Conservation (phyloP, 2,797 vertebrate genomes). For the Eulemur mongoz region DNA sequence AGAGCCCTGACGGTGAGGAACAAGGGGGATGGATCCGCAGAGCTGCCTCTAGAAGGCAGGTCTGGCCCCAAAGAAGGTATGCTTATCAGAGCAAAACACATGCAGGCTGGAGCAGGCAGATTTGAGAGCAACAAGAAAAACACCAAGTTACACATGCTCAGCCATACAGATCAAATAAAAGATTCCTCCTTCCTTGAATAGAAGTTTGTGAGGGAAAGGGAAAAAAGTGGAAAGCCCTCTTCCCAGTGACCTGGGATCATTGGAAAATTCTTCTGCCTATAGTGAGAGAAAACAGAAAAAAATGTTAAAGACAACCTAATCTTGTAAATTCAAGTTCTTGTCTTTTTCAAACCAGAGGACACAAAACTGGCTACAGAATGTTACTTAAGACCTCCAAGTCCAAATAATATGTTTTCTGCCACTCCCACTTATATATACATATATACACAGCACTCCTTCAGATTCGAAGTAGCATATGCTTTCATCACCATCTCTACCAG, state of each 20-base stretch:
- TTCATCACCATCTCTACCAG: slow-evolving; percentile 54
- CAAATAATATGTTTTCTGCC: slow-evolving; percentile 29
- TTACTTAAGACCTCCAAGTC: slow-evolving; percentile 1
- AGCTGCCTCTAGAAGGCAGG: not conserved
- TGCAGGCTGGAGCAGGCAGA: rapidly evolving
- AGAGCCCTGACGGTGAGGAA: not conserved
- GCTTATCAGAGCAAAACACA: not conserved
- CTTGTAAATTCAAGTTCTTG: not conserved
- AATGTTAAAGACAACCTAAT: not conserved
- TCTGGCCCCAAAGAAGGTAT: not conserved
- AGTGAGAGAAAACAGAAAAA: not conserved
- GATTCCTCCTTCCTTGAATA: not conserved
- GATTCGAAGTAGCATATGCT: slow-evolving; percentile 61
- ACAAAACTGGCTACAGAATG: not conserved
- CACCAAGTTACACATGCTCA: not conserved
- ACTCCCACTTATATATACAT: not conserved
- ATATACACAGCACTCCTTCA: slow-evolving; percentile 34
- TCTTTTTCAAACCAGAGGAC: slow-evolving; percentile 8
- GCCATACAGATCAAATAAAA: not conserved
- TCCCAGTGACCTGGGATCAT: not conserved
- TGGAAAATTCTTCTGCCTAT: not conserved
- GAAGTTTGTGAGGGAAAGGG: not conserved
- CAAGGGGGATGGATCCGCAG: not conserved
- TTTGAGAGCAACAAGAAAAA: not conserved
- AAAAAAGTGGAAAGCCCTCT: not conserved